phyloP scores from a whole-genome alignment of 2,888 invertebrate genomes.

The Caenorhabditis sulstoni region DNA sequence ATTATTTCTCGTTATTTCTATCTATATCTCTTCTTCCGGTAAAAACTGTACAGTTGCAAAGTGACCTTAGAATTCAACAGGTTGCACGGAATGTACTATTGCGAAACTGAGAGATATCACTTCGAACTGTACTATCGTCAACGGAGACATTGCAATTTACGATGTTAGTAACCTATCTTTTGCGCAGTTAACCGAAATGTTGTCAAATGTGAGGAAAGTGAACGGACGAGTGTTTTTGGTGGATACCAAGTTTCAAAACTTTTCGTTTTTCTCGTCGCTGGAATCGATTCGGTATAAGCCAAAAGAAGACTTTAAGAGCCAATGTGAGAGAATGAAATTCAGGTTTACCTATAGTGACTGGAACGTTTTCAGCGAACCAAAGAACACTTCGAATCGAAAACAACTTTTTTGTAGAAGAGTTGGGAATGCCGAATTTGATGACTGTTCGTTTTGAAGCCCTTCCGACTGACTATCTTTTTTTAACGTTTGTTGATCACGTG shows the following conservation, averaged over 20 bases:
- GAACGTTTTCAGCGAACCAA: not conserved
- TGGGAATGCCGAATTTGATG: slow-evolving; percentile 17
- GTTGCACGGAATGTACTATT: not conserved
- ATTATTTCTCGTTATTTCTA: no score
- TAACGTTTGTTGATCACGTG: no score
- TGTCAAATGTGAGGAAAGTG: not conserved
- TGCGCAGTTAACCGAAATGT: slow-evolving; percentile 4
- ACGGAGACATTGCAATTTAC: slow-evolving; percentile 7
- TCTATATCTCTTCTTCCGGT: no score
- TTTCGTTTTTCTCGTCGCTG: slow-evolving; percentile 20
- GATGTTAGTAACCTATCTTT: not conserved
- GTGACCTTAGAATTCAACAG: not conserved
- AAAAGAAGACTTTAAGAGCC: not conserved
- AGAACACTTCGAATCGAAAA: not conserved
- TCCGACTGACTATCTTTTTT: not conserved
- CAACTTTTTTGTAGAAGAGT: not conserved
- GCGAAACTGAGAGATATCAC: not conserved
- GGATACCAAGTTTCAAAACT: slow-evolving; percentile 7
- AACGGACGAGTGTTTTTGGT: not conserved
- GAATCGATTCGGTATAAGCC: slow-evolving; percentile 9
- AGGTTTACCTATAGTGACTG: no score
- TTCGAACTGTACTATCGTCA: slow-evolving; percentile 3
- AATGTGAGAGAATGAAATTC: not conserved
- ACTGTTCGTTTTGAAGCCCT: not conserved
- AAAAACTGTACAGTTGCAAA: no score